Evolutionary conservation across 2,888 invertebrate species (phyloP).

Genomic region (Caenorhabditis japonica): DNA sequence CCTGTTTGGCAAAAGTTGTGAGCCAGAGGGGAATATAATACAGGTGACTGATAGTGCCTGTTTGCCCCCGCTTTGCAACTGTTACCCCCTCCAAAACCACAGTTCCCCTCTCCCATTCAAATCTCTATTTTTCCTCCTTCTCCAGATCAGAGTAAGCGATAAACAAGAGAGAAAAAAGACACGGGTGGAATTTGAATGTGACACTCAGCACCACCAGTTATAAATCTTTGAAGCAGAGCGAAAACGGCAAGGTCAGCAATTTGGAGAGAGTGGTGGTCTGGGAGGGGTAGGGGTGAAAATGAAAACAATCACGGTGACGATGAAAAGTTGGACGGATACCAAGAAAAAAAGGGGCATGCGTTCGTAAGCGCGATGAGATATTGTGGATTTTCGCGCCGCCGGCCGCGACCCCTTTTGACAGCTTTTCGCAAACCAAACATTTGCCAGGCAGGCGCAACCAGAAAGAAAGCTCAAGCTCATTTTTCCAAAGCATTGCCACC

Average conservation of each 20-base stretch:
- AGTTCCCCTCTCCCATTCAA: too few species aligned
- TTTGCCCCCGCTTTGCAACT: not conserved
- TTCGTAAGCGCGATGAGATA: conserved; percentile 9
- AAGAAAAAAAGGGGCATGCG: conserved; percentile 7
- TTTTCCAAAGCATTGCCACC: too few species aligned
- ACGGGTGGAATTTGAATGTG: conserved; percentile 43
- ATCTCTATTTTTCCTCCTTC: conserved; percentile 1
- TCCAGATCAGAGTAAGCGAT: conserved; percentile 26
- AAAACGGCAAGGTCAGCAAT: conserved; percentile 26
- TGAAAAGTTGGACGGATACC: conserved; percentile 23
- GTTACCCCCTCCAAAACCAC: too few species aligned
- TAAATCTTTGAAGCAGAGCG: conserved; percentile 41
- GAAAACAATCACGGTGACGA: too few species aligned
- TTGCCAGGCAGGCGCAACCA: not conserved
- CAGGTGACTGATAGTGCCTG: conserved; percentile 28
- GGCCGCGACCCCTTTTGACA: conserved; percentile 28
- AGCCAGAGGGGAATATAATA: conserved; percentile 15
- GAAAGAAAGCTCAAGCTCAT: too few species aligned
- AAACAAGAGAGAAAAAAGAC: conserved; percentile 20
- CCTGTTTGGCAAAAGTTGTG: conserved; percentile 46
- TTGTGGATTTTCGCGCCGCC: conserved; percentile 27
- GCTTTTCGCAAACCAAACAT: conserved; percentile 52
- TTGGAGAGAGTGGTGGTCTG: not conserved
- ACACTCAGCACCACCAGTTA: conserved; percentile 28
- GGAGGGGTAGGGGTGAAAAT: conserved; percentile 8